Base-by-base conservation (phyloP, 2,888 invertebrate genomes). In the Xanthostigma xanthostigma region DNA sequence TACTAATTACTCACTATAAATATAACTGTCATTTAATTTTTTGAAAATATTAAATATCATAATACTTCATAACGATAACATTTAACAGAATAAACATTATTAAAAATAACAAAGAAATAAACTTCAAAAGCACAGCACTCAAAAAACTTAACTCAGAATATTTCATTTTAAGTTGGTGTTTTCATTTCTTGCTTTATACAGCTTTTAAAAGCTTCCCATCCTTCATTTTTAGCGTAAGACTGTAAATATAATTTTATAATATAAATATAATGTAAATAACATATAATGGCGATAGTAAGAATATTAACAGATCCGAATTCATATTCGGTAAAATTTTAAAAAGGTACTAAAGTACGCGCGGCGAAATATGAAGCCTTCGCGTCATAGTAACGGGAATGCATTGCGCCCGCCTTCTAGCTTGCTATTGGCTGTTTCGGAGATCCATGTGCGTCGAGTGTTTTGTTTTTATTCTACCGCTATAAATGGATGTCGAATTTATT, bases 171-270 rank as follows among this genome's bases (percentile, higher is more conserved):
- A 38, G 74, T 73, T 5, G 78, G 71, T 44, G 81, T 74, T 66
- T 84, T 85, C 84, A 94, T 90, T 70, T 94, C 93, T 64, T 89
- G 87, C 60, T 87, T 88, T 44, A 95, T 78, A 64, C 94, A 94
- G 13, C 78, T 74, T 63, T 90, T 92, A 71, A 93, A 94, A 8
- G 89, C 86, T 55, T 91, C 89, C 92, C 92, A 93, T 34, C 90
- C 90, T 70, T 91, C 90, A 58, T 82, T 84, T 66, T 88, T 86
- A 37, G 85, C 80, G 59, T 82, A 85, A 0, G 90, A 85, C 92
- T 93, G 75, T 49, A 80, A 81, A 53, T 59, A 56, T 17, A 42
- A 13, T 38, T 38, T 38, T 38, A 38, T 38, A 38, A 38, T 12
- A 38, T 38, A 43, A 9, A 3, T 3, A 36, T 8, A 17, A 39